Conservation (phyloP, 2,113 vertebrate species). For the Illadopsis cleaveri region DNA sequence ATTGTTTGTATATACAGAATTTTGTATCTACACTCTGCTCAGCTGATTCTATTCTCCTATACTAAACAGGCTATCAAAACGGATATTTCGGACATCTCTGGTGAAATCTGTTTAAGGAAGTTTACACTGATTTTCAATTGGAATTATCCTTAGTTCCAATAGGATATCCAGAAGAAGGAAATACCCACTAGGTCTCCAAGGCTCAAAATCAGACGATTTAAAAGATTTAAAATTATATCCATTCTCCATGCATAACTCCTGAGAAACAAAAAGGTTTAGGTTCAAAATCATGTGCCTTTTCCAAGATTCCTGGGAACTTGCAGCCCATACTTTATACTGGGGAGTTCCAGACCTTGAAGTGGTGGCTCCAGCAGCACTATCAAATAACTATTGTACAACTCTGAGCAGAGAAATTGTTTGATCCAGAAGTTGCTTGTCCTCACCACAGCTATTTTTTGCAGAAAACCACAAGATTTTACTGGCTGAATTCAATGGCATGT, state of each 20-base stretch:
- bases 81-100: neutral
- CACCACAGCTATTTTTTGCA: neutral
- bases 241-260: neutral
- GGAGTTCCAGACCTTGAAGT: neutral
- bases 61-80: neutral
- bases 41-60: neutral
- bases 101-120: neutral
- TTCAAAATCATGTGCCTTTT: neutral
- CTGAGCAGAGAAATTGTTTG: neutral
- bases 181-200: neutral
- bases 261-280: neutral
- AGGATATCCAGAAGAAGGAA: neutral
- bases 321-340: neutral
- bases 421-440: neutral
- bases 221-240: neutral
- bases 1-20: neutral
- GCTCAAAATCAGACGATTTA: neutral
- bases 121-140: neutral
- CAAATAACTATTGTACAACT: neutral
- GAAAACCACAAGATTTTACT: neutral
- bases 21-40: neutral
- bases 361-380: neutral
- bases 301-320: neutral
- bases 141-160: neutral
- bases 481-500: neutral